These are phyloP conservation scores for Raja brachyura DNA, from an alignment of 2,113 vertebrate species.

Conservation along the genomic window DNA sequence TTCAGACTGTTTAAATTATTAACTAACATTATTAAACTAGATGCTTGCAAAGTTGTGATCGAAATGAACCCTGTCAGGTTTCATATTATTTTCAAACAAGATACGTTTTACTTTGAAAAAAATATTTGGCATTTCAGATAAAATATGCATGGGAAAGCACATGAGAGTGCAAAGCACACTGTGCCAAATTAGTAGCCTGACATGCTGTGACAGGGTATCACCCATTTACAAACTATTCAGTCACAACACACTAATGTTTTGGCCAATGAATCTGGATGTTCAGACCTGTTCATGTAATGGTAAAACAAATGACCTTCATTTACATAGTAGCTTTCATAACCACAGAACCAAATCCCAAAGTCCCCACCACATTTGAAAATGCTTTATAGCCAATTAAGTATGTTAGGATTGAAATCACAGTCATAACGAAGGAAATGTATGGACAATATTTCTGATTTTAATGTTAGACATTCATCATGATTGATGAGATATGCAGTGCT, in stretches of 20 bases:
- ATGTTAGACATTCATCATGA: neutral
- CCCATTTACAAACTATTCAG: neutral
- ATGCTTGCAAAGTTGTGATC: neutral
- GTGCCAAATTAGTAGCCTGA: neutral
- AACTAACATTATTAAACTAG: too few relatives aligned
- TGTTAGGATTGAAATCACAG: neutral
- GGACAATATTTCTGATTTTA: neutral
- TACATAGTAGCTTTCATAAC: neutral
- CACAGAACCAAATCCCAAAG: too few relatives aligned
- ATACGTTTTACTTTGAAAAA: neutral
- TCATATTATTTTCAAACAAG: too few relatives aligned
- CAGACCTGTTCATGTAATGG: neutral
- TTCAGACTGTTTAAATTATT: too few relatives aligned
- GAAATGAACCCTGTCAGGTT: neutral
- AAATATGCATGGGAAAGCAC: neutral
- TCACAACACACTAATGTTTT: neutral
- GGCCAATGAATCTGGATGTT: neutral
- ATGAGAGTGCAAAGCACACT: neutral
- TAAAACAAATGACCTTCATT: neutral
- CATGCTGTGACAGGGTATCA: neutral
- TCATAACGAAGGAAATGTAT: neutral
- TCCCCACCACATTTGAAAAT: neutral
- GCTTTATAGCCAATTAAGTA: neutral
- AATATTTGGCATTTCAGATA: neutral
- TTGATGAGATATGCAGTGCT: neutral